Conservation (phyloP, 2,797 vertebrate species). For the Pristis pectinata region DNA sequence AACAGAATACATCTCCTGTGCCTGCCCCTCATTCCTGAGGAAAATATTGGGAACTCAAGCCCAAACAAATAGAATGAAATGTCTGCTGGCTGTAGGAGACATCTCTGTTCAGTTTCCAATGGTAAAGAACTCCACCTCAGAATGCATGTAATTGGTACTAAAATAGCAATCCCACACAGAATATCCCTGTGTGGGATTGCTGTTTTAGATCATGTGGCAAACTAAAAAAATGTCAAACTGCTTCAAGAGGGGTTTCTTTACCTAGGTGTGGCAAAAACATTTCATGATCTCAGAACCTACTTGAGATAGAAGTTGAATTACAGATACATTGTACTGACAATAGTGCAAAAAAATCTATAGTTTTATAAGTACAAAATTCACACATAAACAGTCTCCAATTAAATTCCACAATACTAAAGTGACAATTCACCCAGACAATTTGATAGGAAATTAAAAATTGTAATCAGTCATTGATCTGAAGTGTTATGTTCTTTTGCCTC, state of each 20-base stretch:
- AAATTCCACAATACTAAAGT: background rate
- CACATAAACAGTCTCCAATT: background rate
- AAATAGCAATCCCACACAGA: background rate
- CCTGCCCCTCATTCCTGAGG: background rate
- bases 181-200: too few relatives aligned
- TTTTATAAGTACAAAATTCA: background rate
- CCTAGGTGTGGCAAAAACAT: background rate
- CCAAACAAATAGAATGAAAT: background rate
- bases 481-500: too few relatives aligned
- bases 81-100: background rate
- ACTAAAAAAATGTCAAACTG: background rate
- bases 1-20: background rate
- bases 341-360: background rate
- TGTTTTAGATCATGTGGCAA: background rate
- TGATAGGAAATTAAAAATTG: background rate
- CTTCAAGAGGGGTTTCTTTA: background rate
- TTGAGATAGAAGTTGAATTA: background rate
- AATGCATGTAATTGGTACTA: background rate
- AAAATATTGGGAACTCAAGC: background rate
- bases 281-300: background rate
- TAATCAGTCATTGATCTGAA: too few relatives aligned
- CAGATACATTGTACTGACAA: background rate
- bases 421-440: background rate
- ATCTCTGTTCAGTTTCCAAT: background rate
- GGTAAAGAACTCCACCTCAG: background rate